Conservation (phyloP, 2,797 vertebrate genomes). For the Leptatherina wallacei region DNA sequence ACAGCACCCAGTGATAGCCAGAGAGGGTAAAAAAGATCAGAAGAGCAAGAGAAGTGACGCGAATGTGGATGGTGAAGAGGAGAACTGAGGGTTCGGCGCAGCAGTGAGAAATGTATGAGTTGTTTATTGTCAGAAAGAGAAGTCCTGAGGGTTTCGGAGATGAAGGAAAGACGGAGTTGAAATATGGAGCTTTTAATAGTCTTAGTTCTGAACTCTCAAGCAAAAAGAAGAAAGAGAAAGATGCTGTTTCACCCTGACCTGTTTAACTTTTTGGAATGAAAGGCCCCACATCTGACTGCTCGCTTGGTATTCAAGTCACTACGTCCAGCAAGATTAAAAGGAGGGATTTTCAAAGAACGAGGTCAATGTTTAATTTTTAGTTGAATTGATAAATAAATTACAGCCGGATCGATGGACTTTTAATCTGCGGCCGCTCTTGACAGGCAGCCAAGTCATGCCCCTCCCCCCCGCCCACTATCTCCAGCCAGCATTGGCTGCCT, state of each 20-base stretch:
- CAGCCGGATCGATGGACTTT: conserved; percentile 77
- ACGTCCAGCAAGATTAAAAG: conserved; percentile 62
- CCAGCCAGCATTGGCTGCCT: conserved; percentile 32
- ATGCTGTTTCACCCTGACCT: conserved; percentile 27
- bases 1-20: conserved; percentile 52
- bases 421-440: conserved; percentile 70
- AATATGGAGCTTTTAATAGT: conserved; percentile 57
- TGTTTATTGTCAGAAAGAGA: conserved; percentile 69
- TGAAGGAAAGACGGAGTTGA: conserved; percentile 46
- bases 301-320: conserved; percentile 69
- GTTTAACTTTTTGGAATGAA: conserved; percentile 44
- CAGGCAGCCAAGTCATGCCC: conserved; percentile 50
- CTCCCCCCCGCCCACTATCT: conserved; percentile 41
- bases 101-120: conserved; percentile 41
- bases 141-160: conserved; percentile 64
- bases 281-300: conserved; percentile 23
- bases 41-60: conserved; percentile 54
- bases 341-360: conserved; percentile 57
- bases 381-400: conserved; percentile 82
- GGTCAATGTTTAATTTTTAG: conserved; percentile 79
- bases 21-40: conserved; percentile 66
- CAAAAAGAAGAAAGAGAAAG: conserved; percentile 27
- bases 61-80: conserved; percentile 52
- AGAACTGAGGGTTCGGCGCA: conserved; percentile 35
- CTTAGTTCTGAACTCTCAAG: conserved; percentile 45